phyloP scores from a whole-genome alignment of 2,888 invertebrate species.

The Epinotia nisella region DNA sequence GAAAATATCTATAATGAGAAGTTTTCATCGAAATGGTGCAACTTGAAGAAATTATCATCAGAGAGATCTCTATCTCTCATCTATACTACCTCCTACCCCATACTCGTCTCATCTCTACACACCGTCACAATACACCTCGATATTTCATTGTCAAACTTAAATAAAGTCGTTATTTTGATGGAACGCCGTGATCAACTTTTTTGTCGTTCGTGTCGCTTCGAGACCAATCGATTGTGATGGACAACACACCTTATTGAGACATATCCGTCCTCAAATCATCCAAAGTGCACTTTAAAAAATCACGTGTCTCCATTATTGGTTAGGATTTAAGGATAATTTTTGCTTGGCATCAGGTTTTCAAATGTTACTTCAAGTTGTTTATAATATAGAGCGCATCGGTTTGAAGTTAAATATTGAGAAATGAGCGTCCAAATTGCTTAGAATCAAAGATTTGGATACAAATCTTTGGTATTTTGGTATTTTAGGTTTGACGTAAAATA shows the following conservation, averaged over 20 bases:
- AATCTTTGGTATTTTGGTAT: slow-evolving; percentile 59
- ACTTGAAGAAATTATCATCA: neutral
- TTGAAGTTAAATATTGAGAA: slow-evolving; percentile 46
- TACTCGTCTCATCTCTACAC: slow-evolving; percentile 22
- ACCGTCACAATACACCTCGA: slow-evolving; percentile 72
- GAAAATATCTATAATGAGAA: neutral
- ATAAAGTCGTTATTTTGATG: slow-evolving; percentile 85
- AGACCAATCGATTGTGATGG: slow-evolving; percentile 78
- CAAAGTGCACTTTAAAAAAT: neutral
- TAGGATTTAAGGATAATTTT: neutral
- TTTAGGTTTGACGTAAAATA: slow-evolving; percentile 60
- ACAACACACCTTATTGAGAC: slow-evolving; percentile 70
- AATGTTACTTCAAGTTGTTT: neutral
- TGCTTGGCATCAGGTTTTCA: slow-evolving; percentile 1
- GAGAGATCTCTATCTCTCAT: neutral
- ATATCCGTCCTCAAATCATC: slow-evolving; percentile 46
- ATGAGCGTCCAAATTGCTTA: slow-evolving; percentile 74
- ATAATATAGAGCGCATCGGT: slow-evolving; percentile 32
- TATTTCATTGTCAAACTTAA: slow-evolving; percentile 84
- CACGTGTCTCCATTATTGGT: neutral
- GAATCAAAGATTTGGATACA: slow-evolving; percentile 58
- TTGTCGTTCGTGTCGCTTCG: slow-evolving; percentile 64
- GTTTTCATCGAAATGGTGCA: neutral
- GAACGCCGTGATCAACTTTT: slow-evolving; percentile 65
- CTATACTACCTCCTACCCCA: slow-evolving; percentile 26